These are phyloP conservation scores for Sturnus vulgaris DNA, from an alignment of 2,113 vertebrate species.

Conservation along the genomic window DNA sequence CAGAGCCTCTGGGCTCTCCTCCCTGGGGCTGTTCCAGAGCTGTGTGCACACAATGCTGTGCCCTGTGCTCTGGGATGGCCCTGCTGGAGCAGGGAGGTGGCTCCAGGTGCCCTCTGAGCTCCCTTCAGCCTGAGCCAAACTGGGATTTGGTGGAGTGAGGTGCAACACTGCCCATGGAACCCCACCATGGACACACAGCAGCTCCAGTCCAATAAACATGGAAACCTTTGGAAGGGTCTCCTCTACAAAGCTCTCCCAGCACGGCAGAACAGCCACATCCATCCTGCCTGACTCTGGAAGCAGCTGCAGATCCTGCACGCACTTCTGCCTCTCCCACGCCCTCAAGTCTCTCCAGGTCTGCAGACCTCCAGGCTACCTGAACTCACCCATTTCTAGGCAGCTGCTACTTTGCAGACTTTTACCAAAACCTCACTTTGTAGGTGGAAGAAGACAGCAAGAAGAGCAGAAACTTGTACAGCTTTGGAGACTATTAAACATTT, in stretches of 20 bases:
- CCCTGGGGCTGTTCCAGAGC: too few species aligned
- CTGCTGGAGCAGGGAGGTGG: too few species aligned
- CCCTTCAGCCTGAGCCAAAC: fast-evolving
- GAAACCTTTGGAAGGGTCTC: background rate
- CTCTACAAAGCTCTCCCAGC: background rate
- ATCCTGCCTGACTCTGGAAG: background rate
- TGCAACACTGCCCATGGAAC: background rate
- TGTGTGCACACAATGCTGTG: too few species aligned
- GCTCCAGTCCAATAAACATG: background rate
- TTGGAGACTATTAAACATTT: background rate
- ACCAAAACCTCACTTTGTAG: background rate
- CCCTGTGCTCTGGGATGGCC: too few species aligned
- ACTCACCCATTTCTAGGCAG: background rate
- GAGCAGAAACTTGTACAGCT: background rate
- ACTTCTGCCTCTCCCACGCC: background rate
- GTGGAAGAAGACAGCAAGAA: background rate
- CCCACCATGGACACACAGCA: background rate
- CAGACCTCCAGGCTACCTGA: background rate
- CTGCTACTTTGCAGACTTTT: background rate
- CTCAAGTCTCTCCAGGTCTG: background rate
- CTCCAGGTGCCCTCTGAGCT: background rate
- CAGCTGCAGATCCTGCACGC: background rate
- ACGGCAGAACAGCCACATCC: background rate
- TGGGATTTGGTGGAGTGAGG: fast-evolving
- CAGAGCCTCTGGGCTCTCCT: too few species aligned